Conservation (phyloP, 2,113 vertebrate species). For the Scopus umbretta region DNA sequence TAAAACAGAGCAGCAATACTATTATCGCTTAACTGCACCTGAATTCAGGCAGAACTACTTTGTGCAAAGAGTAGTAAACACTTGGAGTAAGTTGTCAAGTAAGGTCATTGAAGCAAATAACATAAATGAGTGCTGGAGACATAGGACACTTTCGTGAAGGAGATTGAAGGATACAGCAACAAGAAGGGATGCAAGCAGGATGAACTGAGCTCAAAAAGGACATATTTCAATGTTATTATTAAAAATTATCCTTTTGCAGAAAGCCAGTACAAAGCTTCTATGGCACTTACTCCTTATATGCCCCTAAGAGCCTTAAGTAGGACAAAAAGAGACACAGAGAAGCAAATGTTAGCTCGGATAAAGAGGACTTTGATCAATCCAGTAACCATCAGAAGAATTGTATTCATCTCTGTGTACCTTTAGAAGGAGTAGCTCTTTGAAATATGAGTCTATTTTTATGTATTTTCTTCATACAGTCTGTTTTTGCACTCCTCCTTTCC, state of each 20-base stretch:
- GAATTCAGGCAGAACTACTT: slow-evolving; percentile 64
- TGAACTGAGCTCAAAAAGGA: neutral
- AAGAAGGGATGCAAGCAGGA: neutral
- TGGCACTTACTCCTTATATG: neutral
- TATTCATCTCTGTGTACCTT: neutral
- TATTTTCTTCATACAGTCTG: neutral
- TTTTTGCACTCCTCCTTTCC: neutral
- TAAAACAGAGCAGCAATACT: slow-evolving; percentile 64
- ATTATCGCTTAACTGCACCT: slow-evolving; percentile 66
- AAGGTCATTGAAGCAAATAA: slow-evolving; percentile 57
- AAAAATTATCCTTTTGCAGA: neutral
- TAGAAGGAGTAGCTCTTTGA: neutral
- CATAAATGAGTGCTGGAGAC: slow-evolving; percentile 8
- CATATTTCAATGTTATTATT: neutral
- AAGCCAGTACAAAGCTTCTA: neutral
- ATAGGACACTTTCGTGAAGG: slow-evolving; percentile 6
- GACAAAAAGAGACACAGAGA: neutral
- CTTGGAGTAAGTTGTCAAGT: slow-evolving; percentile 59
- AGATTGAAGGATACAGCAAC: slow-evolving; percentile 41
- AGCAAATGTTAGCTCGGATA: neutral
- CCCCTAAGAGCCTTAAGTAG: neutral
- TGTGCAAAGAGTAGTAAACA: slow-evolving; percentile 67
- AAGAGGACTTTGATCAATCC: neutral
- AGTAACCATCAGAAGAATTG: neutral
- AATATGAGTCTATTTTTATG: neutral